Percentiles rank a stretch among this genome's conserved stretches.
Conservation (phyloP, 2,888 invertebrate species). For the Glaucopsyche alexis region DNA sequence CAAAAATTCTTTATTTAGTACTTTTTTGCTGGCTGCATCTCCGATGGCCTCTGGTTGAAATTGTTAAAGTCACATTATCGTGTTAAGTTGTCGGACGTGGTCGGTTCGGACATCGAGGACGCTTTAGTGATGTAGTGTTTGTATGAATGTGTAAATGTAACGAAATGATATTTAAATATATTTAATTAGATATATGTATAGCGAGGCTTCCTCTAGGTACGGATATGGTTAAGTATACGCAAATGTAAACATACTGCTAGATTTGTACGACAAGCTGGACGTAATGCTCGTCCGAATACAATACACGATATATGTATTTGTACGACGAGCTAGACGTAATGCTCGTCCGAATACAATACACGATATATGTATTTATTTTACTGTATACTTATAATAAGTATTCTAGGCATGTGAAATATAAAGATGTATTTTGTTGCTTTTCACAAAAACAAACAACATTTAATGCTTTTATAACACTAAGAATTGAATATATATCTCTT, state of each 20-base stretch:
- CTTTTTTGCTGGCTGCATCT: neutral
- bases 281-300: slow-evolving; percentile 21
- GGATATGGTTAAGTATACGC: slow-evolving; percentile 59
- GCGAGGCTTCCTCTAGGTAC: slow-evolving; percentile 78
- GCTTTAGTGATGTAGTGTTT: slow-evolving; percentile 66
- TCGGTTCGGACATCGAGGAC: slow-evolving; percentile 67
- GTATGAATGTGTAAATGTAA: slow-evolving; percentile 74
- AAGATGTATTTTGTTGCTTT: neutral
- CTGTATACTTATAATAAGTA: neutral
- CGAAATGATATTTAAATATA: slow-evolving; percentile 66
- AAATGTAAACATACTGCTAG: slow-evolving; percentile 69
- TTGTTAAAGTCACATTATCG: slow-evolving; percentile 47
- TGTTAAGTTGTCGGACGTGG: slow-evolving; percentile 50
- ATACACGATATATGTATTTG: slow-evolving; percentile 34
- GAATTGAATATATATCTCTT: too few species aligned
- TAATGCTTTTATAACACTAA: too few species aligned
- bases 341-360: slow-evolving; percentile 17
- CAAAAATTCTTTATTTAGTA: neutral
- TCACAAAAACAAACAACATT: too few species aligned
- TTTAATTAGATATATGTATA: slow-evolving; percentile 67
- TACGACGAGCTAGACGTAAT: neutral
- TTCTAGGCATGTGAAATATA: neutral
- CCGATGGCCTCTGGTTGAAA: slow-evolving; percentile 41
- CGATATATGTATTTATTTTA: neutral
- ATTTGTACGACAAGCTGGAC: slow-evolving; percentile 34